A percentile compares a stretch with the other conserved stretches of the same genome.
Evolutionary conservation across 2,797 vertebrate species (phyloP).

Genomic region (Prionace glauca): DNA sequence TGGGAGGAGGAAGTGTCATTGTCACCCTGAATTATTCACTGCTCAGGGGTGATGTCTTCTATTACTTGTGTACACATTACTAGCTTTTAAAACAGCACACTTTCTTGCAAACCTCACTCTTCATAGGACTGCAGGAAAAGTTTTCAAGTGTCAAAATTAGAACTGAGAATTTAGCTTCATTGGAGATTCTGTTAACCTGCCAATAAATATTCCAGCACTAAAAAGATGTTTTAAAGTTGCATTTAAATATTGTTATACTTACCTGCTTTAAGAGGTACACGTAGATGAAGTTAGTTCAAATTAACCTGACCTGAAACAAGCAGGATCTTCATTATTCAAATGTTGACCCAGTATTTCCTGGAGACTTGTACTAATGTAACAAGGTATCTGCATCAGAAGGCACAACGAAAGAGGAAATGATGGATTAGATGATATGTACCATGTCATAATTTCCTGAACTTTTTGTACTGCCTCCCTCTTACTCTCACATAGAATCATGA

Average conservation of each 20-base stretch:
- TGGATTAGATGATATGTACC: not conserved
- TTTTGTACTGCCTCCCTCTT: not conserved
- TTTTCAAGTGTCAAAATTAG: not conserved
- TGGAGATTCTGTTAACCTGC: not conserved
- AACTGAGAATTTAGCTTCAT: not conserved
- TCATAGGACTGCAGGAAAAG: not conserved
- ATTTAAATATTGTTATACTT: not conserved
- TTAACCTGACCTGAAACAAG: not conserved
- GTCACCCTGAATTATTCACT: not conserved
- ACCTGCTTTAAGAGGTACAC: not conserved
- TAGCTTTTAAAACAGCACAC: too few species aligned
- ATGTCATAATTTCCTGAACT: not conserved
- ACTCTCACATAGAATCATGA: not conserved
- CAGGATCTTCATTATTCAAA: not conserved
- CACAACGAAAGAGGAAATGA: not conserved
- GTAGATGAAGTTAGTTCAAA: not conserved
- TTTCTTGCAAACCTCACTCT: not conserved
- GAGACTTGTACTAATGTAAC: not conserved
- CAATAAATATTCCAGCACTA: not conserved
- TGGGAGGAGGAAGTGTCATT: not conserved
- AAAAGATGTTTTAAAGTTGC: not conserved
- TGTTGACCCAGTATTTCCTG: not conserved
- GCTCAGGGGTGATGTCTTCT: not conserved
- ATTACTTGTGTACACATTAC: not conserved
- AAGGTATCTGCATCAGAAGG: not conserved